These are phyloP conservation scores for Bolborhynchus lineola DNA, from an alignment of 2,113 vertebrate genomes.

Conservation along the genomic window DNA sequence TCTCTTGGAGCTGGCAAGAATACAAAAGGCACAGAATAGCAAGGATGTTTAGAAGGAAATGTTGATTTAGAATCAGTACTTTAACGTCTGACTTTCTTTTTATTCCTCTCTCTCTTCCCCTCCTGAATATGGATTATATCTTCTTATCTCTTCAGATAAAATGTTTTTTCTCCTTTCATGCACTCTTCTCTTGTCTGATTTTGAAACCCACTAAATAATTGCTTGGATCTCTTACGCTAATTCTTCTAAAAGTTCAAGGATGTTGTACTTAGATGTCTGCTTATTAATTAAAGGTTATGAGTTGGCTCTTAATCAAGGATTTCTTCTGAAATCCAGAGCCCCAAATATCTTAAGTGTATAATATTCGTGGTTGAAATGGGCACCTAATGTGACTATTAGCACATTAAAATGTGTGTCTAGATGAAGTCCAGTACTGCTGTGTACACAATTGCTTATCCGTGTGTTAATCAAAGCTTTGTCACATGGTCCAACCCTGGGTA, in stretches of 20 bases:
- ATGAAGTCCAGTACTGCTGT: background rate
- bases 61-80: background rate
- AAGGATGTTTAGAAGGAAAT: background rate
- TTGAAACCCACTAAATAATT: slow-evolving; percentile 71
- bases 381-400: background rate
- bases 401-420: background rate
- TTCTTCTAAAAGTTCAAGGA: slow-evolving; percentile 75
- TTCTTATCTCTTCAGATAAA: background rate
- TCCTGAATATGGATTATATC: background rate
- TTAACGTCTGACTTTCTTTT: background rate
- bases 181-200: slow-evolving; percentile 44
- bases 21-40: background rate
- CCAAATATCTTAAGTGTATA: background rate
- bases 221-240: slow-evolving; percentile 67
- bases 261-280: slow-evolving; percentile 69
- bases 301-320: slow-evolving; percentile 68
- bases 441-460: background rate
- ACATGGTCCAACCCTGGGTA: accelerated
- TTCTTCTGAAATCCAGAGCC: slow-evolving; percentile 40
- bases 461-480: background rate
- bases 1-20: background rate
- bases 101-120: background rate
- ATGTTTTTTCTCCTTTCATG: background rate
- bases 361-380: background rate
- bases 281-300: slow-evolving; percentile 77